Base-by-base conservation (phyloP, 2,888 invertebrate species). In the Watsonalla binaria region DNA sequence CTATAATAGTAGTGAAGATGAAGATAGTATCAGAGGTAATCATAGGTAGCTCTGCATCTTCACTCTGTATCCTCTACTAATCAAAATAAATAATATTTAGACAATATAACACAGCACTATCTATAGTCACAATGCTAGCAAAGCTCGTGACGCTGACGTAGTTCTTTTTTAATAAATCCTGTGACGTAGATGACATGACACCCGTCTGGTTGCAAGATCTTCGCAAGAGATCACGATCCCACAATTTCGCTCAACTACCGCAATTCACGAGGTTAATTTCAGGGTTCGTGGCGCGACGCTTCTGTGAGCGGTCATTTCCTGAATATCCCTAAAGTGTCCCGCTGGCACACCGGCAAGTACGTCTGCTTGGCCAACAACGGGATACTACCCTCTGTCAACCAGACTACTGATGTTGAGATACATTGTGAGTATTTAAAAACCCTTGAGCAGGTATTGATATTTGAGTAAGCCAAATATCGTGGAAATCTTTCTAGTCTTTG, bases 331-430 rank as follows among this genome's bases (percentile, higher is more conserved):
- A 92, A 87, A 57, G 89, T 90, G 34, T 89, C 90, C 0, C 91
- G 96, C 51, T 93, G 93, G 76, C 95, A 96, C 72, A 95, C 95
- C 83, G 96, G 96, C 53, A 92, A 92, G 52, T 96, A 96, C 77
- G 92, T 93, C 57, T 96, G 96, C 69, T 90, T 94, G 5, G 97
- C 97, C 33, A 94, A 94, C 82, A 98, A 98, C 78, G 97, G 97
- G 1, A 94, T 98, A 72, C 94, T 96, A 46, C 97, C 97, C 0
- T 92, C 95, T 24, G 95, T 95, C 33, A 95, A 94, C 78, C 95
- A 95, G 77, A 95, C 94, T 11, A 96, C 96, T 62, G 92, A 93
- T 54, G 93, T 98, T n/a, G 96, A 97, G 83, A 96, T 98, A 7
- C 95, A 96, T 74, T 98, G 98, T 98, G 85, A 95, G 96, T 93